Evolutionary conservation across 1,140 invertebrate genomes (phyloP).

Genomic region (Oncopodura yosiiana): DNA sequence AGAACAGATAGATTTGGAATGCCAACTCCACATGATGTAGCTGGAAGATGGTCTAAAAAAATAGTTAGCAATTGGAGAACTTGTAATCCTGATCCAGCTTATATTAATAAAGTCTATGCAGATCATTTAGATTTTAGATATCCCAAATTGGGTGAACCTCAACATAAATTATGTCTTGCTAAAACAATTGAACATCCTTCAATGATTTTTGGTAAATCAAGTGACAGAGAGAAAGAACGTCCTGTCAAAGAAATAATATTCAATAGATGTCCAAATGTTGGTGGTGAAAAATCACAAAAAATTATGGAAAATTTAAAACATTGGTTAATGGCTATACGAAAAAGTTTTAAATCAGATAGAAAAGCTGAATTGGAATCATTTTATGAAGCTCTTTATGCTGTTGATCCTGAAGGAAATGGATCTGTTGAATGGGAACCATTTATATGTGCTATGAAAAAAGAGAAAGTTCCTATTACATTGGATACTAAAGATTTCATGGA

Average conservation of each 20-base stretch:
- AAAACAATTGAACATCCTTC: background rate
- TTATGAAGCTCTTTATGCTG: conserved; percentile 23
- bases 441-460: conserved; percentile 1
- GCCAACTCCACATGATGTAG: conserved; percentile 24
- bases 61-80: conserved; percentile 22
- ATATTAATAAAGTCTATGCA: conserved; percentile 26
- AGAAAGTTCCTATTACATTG: conserved; percentile 7
- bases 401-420: conserved; percentile 19
- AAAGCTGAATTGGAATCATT: conserved; percentile 22
- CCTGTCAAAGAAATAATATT: conserved; percentile 29
- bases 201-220: conserved; percentile 12
- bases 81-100: conserved; percentile 21
- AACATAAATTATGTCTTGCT: conserved; percentile 9
- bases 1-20: conserved; percentile 24
- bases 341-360: conserved; percentile 12
- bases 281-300: conserved; percentile 13
- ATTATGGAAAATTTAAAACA: conserved; percentile 23
- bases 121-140: conserved; percentile 29
- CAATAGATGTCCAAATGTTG: conserved; percentile 25
- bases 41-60: conserved; percentile 20
- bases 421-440: conserved; percentile 26
- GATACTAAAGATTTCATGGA: conserved; percentile 21
- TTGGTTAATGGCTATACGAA: conserved; percentile 24
- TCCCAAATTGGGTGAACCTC: conserved; percentile 24
- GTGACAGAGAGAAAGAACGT: conserved; percentile 14